These are phyloP conservation scores for Trissolcus basalis DNA, from an alignment of 1,140 invertebrate genomes.

Conservation along the genomic window DNA sequence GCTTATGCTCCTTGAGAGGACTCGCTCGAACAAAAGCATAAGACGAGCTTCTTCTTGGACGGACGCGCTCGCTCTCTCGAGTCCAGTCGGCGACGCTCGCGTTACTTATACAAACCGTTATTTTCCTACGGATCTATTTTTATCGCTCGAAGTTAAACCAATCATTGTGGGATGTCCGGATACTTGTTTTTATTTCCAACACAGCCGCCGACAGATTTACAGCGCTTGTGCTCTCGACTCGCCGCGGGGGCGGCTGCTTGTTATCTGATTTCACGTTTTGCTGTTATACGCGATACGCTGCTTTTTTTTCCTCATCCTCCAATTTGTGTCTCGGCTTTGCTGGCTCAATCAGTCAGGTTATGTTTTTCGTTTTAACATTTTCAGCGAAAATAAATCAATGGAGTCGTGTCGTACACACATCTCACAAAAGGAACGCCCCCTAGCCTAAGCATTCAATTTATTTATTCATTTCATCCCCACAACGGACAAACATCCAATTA, in stretches of 20 bases:
- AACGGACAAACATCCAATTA: no score
- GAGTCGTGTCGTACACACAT: no score
- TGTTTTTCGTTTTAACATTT: no score
- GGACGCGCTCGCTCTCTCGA: conserved; percentile 4
- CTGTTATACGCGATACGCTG: not conserved
- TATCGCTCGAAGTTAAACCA: conserved; percentile 50
- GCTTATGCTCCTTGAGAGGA: conserved; percentile 57
- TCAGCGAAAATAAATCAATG: no score
- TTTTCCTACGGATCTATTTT: conserved; percentile 47
- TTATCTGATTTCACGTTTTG: conserved; percentile 3
- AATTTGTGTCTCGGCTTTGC: not conserved
- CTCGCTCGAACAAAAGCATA: conserved; percentile 57
- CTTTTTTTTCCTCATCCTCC: not conserved
- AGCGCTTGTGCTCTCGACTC: conserved; percentile 17
- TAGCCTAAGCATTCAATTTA: no score
- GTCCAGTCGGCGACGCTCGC: conserved; percentile 1
- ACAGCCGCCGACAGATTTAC: conserved; percentile 21
- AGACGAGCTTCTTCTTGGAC: conserved; percentile 30
- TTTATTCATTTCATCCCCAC: no score
- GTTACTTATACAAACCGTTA: conserved; percentile 43
- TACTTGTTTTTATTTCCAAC: conserved; percentile 33
- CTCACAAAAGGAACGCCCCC: no score
- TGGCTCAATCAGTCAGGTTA: not conserved
- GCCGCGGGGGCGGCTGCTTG: not conserved
- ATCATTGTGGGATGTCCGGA: conserved; percentile 29